Percentiles rank a stretch among this genome's conserved stretches.
Evolutionary conservation across 1,140 invertebrate genomes (phyloP).

Genomic region (Hetaerina americana): DNA sequence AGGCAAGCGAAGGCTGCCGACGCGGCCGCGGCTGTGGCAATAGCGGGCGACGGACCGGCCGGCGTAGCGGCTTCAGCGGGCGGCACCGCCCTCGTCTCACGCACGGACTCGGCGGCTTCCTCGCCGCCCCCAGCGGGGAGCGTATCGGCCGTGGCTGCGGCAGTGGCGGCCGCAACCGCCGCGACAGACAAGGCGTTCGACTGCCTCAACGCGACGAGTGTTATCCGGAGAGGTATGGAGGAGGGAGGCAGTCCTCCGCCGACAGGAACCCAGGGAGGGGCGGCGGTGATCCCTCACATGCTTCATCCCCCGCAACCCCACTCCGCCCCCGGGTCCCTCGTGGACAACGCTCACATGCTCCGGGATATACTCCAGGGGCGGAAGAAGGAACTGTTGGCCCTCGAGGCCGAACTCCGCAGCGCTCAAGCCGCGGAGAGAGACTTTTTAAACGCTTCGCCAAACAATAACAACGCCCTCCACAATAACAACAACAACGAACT

Average conservation of each 20-base stretch:
- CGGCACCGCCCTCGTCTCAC: conserved; percentile 19
- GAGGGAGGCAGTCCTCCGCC: conserved; percentile 19
- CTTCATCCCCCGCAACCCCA: not conserved
- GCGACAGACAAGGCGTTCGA: conserved; percentile 18
- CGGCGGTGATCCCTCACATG: not conserved
- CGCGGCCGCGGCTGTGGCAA: conserved; percentile 39
- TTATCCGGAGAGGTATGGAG: conserved; percentile 21
- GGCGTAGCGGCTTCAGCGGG: conserved; percentile 18
- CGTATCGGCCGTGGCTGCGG: conserved; percentile 24
- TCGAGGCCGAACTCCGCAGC: conserved; percentile 42
- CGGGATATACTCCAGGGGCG: conserved; percentile 68
- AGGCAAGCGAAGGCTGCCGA: conserved; percentile 56
- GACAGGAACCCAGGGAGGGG: not conserved
- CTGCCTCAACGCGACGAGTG: conserved; percentile 18
- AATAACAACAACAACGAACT: conserved; percentile 37
- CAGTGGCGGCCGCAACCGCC: conserved; percentile 12
- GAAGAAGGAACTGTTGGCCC: conserved; percentile 57
- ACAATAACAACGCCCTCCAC: conserved; percentile 28
- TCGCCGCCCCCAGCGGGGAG: conserved; percentile 43
- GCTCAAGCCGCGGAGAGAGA: conserved; percentile 28
- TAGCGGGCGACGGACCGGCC: conserved; percentile 28
- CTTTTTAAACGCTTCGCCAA: conserved; percentile 22
- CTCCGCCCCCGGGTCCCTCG: conserved; percentile 22
- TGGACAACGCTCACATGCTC: conserved; percentile 54
- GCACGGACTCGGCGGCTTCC: not conserved